A percentile compares a stretch with the other conserved stretches of the same genome.
Conservation (phyloP, 2,797 vertebrate species). For the Lacerta bilineata region DNA sequence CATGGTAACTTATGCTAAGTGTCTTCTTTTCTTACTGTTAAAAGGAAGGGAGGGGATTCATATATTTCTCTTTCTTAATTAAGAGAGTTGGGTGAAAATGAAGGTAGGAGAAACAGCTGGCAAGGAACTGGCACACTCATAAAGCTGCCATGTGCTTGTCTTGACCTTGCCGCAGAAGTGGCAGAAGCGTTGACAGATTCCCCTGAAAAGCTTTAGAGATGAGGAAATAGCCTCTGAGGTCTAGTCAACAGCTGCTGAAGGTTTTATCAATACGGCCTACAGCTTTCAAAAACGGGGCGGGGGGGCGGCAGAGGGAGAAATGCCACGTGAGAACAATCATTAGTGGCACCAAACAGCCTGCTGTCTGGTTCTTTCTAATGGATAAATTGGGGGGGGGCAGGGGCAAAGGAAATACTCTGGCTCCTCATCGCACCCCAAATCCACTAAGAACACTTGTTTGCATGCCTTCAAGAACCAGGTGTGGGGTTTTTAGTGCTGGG, state of each 20-base stretch:
- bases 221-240: conserved; percentile 37
- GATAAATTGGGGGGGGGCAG: background rate
- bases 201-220: background rate
- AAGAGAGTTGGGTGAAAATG: conserved; percentile 42
- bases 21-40: background rate
- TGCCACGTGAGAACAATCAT: conserved; percentile 2
- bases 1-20: conserved; percentile 31
- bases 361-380: background rate
- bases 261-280: background rate
- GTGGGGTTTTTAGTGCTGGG: background rate
- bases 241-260: conserved; percentile 37
- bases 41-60: background rate
- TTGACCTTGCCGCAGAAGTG: conserved; percentile 36
- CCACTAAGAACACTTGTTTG: background rate
- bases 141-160: conserved; percentile 20
- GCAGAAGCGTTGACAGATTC: background rate
- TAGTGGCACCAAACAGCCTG: background rate
- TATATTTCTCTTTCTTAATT: conserved; percentile 55
- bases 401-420: background rate
- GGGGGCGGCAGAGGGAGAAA: background rate
- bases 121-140: conserved; percentile 23
- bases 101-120: conserved; percentile 40
- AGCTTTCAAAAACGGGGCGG: background rate
- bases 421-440: background rate
- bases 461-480: rapidly evolving